phyloP scores from a whole-genome alignment of 2,113 vertebrate species.

The Andinoacara biseriatus region DNA sequence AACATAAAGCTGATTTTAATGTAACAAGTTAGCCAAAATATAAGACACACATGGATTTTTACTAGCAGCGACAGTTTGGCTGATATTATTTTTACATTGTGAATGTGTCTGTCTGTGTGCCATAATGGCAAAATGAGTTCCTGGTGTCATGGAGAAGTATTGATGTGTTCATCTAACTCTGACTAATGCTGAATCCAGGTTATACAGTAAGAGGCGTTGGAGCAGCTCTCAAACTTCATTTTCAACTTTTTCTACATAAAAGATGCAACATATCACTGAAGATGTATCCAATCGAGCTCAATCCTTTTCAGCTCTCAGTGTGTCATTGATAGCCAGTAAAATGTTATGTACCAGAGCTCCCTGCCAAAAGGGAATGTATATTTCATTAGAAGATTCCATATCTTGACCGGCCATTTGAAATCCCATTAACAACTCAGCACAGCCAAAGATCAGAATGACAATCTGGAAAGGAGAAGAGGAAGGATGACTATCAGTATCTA shows the following conservation, averaged over 20 bases:
- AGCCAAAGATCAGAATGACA: slow-evolving; percentile 64
- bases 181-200: not conserved
- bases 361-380: slow-evolving; percentile 68
- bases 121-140: not conserved
- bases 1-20: no score
- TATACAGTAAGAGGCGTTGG: not conserved
- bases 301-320: not conserved
- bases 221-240: not conserved
- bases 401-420: not conserved
- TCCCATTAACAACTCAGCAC: slow-evolving; percentile 66
- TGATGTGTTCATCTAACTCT: not conserved
- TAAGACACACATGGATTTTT: no score
- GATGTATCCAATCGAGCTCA: not conserved
- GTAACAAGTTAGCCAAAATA: no score
- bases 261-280: not conserved
- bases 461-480: slow-evolving; percentile 39
- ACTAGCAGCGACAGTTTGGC: not conserved
- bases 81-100: not conserved
- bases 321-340: not conserved
- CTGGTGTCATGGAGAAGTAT: not conserved
- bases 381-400: fast-evolving
- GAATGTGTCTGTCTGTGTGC: not conserved
- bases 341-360: slow-evolving; percentile 60
- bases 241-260: not conserved
- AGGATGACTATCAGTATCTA: not conserved